These are phyloP conservation scores for Portevinia maculata DNA, from an alignment of 2,888 invertebrate genomes.

Conservation along the genomic window DNA sequence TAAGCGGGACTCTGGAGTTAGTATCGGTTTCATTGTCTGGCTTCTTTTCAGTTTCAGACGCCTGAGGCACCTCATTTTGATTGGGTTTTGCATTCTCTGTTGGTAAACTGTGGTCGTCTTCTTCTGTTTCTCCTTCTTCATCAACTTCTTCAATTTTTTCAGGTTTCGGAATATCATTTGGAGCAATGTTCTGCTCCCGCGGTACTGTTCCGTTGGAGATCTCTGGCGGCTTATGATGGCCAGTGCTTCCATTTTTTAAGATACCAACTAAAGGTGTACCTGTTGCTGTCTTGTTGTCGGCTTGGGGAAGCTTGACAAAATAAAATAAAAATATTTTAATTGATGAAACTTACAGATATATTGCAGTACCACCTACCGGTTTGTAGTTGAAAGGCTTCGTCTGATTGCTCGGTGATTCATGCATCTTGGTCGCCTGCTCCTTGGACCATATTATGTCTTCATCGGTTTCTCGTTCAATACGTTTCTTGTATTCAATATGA, in stretches of 20 bases:
- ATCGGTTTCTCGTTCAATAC: slow-evolving; percentile 90
- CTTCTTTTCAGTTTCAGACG: slow-evolving; percentile 10
- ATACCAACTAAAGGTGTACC: slow-evolving; percentile 81
- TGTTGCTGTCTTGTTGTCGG: slow-evolving; percentile 79
- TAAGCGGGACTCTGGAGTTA: slow-evolving; percentile 73
- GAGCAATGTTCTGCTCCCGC: slow-evolving; percentile 31
- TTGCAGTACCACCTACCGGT: slow-evolving; percentile 83
- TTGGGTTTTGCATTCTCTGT: slow-evolving; percentile 4
- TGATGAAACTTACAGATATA: background rate
- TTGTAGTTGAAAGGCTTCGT: slow-evolving; percentile 83
- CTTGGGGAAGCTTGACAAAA: slow-evolving; percentile 79
- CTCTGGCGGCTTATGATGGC: slow-evolving; percentile 49
- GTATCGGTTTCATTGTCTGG: slow-evolving; percentile 32
- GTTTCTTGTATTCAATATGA: slow-evolving; percentile 88
- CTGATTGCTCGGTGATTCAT: slow-evolving; percentile 84
- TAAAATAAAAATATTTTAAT: background rate
- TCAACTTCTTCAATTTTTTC: slow-evolving; percentile 78
- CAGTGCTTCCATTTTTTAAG: slow-evolving; percentile 81
- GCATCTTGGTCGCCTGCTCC: slow-evolving; percentile 88
- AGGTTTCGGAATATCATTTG: slow-evolving; percentile 18
- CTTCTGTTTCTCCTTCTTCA: slow-evolving; percentile 80
- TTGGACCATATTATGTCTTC: slow-evolving; percentile 89
- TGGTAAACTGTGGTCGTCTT: slow-evolving; percentile 53
- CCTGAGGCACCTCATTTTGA: slow-evolving; percentile 5
- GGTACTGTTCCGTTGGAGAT: slow-evolving; percentile 65